phyloP scores from a whole-genome alignment of 2,888 invertebrate species.

The Nemapogon koenigi region DNA sequence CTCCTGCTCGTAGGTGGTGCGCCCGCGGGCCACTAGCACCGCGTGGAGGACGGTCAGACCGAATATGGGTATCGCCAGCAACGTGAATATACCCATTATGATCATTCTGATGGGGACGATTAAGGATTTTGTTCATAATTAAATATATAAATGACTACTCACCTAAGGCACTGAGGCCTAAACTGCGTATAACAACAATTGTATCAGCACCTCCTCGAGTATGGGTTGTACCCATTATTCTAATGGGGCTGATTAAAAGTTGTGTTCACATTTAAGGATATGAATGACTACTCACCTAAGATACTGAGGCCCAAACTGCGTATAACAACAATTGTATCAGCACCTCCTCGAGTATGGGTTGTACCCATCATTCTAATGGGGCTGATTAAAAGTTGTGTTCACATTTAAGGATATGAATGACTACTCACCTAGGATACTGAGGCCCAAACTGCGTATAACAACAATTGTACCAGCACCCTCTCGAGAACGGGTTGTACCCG shows the following conservation, averaged over 20 bases:
- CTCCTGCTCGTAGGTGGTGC: constrained; percentile 99
- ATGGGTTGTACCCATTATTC: constrained; percentile 97
- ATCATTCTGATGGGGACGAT: constrained; percentile 72
- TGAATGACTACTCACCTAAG: constrained; percentile 97
- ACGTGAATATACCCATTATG: constrained; percentile 88
- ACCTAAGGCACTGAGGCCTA: constrained; percentile 98
- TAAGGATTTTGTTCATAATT: too few relatives aligned
- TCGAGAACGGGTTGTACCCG: constrained; percentile 97
- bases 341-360: too few relatives aligned
- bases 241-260: constrained; percentile 44
- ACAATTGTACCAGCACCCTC: constrained; percentile 95
- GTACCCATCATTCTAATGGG: constrained; percentile 84
- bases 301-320: constrained; percentile 96
- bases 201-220: constrained; percentile 92
- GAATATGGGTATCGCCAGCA: constrained; percentile 95
- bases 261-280: too few relatives aligned
- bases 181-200: constrained; percentile 96
- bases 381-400: too few relatives aligned
- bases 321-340: constrained; percentile 93
- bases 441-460: constrained; percentile 96
- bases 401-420: too few relatives aligned
- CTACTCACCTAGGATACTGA: constrained; percentile 94
- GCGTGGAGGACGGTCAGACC: constrained; percentile 98
- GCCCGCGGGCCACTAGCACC: constrained; percentile 92
- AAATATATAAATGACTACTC: too few relatives aligned